phyloP scores from a whole-genome alignment of 2,113 vertebrate species.

The Sturnus vulgaris region DNA sequence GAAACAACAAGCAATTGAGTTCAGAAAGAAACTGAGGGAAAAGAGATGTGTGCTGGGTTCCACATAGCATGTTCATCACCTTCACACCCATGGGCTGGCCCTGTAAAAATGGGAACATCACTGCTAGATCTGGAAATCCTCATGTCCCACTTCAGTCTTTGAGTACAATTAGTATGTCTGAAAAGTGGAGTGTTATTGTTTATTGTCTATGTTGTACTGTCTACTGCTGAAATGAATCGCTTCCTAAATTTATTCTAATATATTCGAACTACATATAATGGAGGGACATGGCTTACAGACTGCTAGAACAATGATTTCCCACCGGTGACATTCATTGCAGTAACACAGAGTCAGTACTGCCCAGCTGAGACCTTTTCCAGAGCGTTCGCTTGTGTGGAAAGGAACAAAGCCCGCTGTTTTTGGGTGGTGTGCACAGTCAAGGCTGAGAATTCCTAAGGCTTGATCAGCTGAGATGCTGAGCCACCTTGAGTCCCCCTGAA shows the following conservation, averaged over 20 bases:
- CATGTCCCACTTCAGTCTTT: not conserved
- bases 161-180: not conserved
- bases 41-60: not conserved
- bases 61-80: not conserved
- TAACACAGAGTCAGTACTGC: not conserved
- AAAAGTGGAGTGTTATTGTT: not conserved
- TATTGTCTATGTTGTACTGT: not conserved
- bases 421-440: not conserved
- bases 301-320: not conserved
- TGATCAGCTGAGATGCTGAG: not conserved
- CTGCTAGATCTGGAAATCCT: not conserved
- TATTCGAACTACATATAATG: not conserved
- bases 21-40: not conserved
- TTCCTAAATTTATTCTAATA: slow-evolving; percentile 43
- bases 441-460: not conserved
- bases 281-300: not conserved
- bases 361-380: slow-evolving; percentile 2
- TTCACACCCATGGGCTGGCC: not conserved
- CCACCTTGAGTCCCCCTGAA: not conserved
- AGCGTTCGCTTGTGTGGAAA: not conserved
- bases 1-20: not conserved
- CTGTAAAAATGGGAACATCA: not conserved
- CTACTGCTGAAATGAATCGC: slow-evolving; percentile 10
- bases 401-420: not conserved
- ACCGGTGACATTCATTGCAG: not conserved